A percentile compares a stretch with the other conserved stretches of the same genome.
phyloP scores from a whole-genome alignment of 2,797 vertebrate species.

The Propithecus perrieri region DNA sequence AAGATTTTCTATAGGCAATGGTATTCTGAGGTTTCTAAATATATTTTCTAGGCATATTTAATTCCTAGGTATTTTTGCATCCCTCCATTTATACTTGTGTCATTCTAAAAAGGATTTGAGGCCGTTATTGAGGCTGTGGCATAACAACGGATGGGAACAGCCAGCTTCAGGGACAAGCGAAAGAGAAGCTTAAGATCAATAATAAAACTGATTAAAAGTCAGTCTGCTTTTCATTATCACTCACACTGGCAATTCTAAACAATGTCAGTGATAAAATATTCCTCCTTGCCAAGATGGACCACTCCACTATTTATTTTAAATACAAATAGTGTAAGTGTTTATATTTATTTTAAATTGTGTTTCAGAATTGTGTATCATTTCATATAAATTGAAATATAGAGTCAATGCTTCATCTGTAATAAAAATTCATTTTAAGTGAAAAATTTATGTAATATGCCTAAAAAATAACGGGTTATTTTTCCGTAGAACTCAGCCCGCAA shows the following conservation, averaged over 20 bases:
- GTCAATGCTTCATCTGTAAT: constrained; percentile 13
- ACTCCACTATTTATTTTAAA: not conserved
- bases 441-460: not conserved
- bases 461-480: not conserved
- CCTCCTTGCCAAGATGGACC: not conserved
- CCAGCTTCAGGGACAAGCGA: not conserved
- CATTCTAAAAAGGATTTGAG: constrained; percentile 25
- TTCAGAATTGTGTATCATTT: constrained; percentile 28
- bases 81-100: not conserved
- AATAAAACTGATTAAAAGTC: not conserved
- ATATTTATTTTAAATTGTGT: constrained; percentile 37
- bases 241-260: not conserved
- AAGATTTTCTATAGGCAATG: not conserved
- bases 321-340: not conserved
- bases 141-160: not conserved
- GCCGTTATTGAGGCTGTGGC: not conserved
- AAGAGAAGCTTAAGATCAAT: not conserved
- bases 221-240: constrained; percentile 15
- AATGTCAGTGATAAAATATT: not conserved
- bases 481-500: not conserved
- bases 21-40: constrained; percentile 32
- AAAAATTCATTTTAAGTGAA: constrained; percentile 44
- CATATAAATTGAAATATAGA: not conserved
- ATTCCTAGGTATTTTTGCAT: not conserved
- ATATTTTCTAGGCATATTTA: not conserved